A percentile compares a stretch with the other conserved stretches of the same genome.
phyloP scores from a whole-genome alignment of 1,140 invertebrate genomes.

The Cyclina sinensis region DNA sequence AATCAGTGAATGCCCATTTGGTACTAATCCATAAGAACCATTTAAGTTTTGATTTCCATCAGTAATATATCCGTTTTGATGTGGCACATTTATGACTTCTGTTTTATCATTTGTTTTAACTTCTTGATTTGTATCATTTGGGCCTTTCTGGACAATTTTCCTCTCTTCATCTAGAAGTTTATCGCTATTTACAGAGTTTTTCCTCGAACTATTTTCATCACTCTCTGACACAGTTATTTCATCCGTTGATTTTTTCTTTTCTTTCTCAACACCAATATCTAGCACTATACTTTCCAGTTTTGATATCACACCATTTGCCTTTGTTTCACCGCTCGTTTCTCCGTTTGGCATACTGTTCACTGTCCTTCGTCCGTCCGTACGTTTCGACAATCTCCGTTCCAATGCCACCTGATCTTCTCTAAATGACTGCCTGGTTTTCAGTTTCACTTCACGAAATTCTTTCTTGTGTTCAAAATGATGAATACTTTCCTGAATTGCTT shows the following conservation, averaged over 20 bases:
- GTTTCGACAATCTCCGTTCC: conserved; percentile 45
- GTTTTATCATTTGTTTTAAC: background rate
- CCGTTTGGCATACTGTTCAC: background rate
- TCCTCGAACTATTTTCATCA: background rate
- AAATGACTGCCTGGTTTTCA: conserved; percentile 61
- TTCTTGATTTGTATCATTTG: background rate
- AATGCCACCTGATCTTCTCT: conserved; percentile 57
- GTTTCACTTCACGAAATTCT: conserved; percentile 56
- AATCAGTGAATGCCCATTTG: background rate
- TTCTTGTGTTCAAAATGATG: conserved; percentile 55
- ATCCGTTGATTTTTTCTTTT: background rate
- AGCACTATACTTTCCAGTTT: conserved; percentile 59
- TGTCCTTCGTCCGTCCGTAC: background rate
- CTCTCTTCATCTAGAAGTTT: background rate
- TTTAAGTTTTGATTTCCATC: background rate
- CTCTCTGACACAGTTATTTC: background rate
- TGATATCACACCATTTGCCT: conserved; percentile 4
- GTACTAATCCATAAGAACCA: background rate
- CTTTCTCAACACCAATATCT: conserved; percentile 48
- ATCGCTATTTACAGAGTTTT: background rate
- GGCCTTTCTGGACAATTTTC: background rate
- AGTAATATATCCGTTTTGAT: background rate
- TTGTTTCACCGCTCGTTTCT: background rate
- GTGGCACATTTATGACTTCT: background rate
- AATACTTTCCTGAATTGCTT: conserved; percentile 53